These are phyloP conservation scores for Chaitophorus viminalis DNA, from an alignment of 2,888 invertebrate species.

Conservation along the genomic window DNA sequence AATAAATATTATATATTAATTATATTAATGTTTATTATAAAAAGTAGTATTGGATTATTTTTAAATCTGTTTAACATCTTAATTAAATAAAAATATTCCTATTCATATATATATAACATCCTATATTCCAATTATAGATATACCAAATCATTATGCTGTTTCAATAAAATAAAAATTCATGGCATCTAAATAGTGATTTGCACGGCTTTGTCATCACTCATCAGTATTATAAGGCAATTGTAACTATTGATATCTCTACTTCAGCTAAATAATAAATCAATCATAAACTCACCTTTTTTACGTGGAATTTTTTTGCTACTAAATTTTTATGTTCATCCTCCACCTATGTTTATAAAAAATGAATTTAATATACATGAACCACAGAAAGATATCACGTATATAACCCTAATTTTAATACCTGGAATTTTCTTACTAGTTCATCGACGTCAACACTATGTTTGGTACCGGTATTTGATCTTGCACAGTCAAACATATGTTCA, in stretches of 20 bases:
- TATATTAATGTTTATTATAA: too few relatives aligned
- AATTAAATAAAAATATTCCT: too few relatives aligned
- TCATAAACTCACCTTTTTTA: slow-evolving; percentile 69
- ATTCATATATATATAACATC: too few relatives aligned
- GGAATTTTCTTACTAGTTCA: slow-evolving; percentile 74
- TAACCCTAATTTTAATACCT: slow-evolving; percentile 67
- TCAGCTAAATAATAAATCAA: background rate
- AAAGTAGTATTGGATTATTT: too few relatives aligned
- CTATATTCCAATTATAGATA: too few relatives aligned
- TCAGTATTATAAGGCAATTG: background rate
- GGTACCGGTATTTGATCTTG: slow-evolving; percentile 69
- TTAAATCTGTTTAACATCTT: too few relatives aligned
- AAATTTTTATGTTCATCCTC: slow-evolving; percentile 75
- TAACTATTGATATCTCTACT: background rate
- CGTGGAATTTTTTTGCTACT: slow-evolving; percentile 81
- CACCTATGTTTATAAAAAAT: slow-evolving; percentile 68
- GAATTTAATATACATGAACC: background rate
- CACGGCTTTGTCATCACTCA: background rate
- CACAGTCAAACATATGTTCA: slow-evolving; percentile 96
- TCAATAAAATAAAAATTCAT: background rate
- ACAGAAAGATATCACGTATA: background rate
- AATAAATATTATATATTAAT: too few relatives aligned
- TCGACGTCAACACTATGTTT: slow-evolving; percentile 73
- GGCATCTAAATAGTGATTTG: background rate
- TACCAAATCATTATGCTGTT: background rate